Conservation (phyloP, 2,888 invertebrate species). For the Frankliniella fusca region DNA sequence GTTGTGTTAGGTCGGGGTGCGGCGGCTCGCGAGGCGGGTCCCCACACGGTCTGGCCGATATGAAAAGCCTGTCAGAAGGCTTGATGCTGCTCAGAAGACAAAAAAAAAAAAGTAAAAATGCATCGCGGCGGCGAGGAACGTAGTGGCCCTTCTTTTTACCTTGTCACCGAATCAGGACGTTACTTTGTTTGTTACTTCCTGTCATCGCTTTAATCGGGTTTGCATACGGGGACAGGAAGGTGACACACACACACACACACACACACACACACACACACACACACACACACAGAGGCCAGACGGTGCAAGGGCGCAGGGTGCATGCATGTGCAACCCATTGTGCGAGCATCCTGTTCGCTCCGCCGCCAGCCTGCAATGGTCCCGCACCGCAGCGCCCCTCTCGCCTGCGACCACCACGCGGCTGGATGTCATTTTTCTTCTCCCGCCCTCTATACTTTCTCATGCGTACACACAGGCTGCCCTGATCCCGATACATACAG, state of each 20-base stretch:
- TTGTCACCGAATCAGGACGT: neutral
- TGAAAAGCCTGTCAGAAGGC: too few species aligned
- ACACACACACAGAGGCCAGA: too few species aligned
- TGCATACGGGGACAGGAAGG: neutral
- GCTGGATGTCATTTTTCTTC: too few species aligned
- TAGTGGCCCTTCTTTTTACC: neutral
- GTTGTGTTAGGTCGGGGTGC: neutral
- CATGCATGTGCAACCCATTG: too few species aligned
- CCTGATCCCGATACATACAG: neutral
- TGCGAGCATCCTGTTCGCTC: too few species aligned
- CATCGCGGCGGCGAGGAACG: too few species aligned
- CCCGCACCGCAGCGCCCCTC: neutral
- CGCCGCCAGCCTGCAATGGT: too few species aligned
- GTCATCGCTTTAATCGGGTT: slow-evolving; percentile 11
- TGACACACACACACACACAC: neutral
- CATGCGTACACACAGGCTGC: neutral
- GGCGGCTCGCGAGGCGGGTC: neutral
- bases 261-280: neutral
- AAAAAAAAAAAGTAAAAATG: too few species aligned
- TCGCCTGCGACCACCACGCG: neutral
- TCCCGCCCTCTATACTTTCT: too few species aligned
- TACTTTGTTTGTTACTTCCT: slow-evolving; percentile 2
- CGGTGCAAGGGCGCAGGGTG: too few species aligned
- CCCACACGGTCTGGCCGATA: too few species aligned
- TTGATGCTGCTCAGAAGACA: too few species aligned